Percentiles rank a stretch among this genome's conserved stretches.
Evolutionary conservation across 2,113 vertebrate genomes (phyloP).

Genomic region (Puntigrus tetrazona): DNA sequence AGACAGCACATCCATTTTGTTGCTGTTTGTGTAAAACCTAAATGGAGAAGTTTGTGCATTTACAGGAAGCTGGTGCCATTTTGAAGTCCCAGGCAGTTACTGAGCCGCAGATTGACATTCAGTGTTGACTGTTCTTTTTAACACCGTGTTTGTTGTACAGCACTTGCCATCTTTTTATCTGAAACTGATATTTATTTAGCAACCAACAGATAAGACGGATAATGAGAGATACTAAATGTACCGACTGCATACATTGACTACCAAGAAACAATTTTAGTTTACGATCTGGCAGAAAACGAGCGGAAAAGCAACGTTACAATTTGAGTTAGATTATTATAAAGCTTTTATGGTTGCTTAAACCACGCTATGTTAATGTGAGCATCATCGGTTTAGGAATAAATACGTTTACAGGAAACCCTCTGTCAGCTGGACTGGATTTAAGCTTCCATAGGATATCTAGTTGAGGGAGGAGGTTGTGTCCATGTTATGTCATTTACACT

Average conservation of each 20-base stretch:
- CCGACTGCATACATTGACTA: not conserved
- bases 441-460: slow-evolving; percentile 14
- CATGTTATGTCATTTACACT: slow-evolving; percentile 48
- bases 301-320: not conserved
- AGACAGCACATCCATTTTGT: not conserved
- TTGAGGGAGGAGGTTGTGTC: slow-evolving; percentile 18
- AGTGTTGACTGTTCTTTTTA: no score
- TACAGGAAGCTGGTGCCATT: not conserved
- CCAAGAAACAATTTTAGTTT: not conserved
- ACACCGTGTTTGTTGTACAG: not conserved
- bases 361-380: not conserved
- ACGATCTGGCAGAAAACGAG: not conserved
- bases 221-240: not conserved
- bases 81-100: not conserved
- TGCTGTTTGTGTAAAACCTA: not conserved
- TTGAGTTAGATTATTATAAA: not conserved
- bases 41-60: not conserved
- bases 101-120: not conserved
- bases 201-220: not conserved
- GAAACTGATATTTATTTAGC: not conserved
- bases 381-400: slow-evolving; percentile 16
- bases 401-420: slow-evolving; percentile 24
- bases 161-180: not conserved
- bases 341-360: not conserved
- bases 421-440: not conserved